Evolutionary conservation across 2,113 vertebrate genomes (phyloP).

Genomic region (Alligator sinensis): DNA sequence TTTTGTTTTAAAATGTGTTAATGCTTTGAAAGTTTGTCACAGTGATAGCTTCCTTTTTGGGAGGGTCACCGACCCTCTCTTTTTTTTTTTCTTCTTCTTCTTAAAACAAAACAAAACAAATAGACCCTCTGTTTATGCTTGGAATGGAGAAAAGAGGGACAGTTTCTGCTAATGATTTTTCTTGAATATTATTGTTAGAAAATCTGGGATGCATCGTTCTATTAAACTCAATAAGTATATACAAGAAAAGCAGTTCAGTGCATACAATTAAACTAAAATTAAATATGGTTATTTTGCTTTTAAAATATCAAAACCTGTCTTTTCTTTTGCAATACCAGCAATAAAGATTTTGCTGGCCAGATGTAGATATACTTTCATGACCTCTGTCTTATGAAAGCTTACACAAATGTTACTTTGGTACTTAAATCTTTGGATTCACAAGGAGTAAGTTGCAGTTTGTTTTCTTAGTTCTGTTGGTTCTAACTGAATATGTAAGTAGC

Average conservation of each 20-base stretch:
- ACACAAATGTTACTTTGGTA: not conserved
- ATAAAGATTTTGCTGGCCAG: not conserved
- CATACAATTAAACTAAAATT: not conserved
- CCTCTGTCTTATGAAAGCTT: not conserved
- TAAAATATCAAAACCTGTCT: not conserved
- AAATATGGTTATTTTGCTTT: not conserved
- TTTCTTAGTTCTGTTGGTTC: not conserved
- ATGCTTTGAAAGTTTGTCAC: not conserved
- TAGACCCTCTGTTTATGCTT: fast-evolving
- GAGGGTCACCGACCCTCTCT: not conserved
- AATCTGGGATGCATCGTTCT: not conserved
- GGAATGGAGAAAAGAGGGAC: not conserved
- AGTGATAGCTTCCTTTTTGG: not conserved
- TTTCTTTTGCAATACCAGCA: not conserved
- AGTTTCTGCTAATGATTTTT: not conserved
- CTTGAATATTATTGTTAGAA: not conserved
- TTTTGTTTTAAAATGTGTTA: not conserved
- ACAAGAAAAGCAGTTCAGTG: not conserved
- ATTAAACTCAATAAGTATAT: not conserved
- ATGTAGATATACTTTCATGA: too few species aligned
- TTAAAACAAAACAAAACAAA: too few species aligned
- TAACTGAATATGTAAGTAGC: not conserved
- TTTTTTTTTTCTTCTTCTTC: too few species aligned
- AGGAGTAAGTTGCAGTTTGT: not conserved
- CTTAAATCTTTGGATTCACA: not conserved